Evolutionary conservation across 2,113 vertebrate species (phyloP).

Genomic region (Eurystomus gularis): DNA sequence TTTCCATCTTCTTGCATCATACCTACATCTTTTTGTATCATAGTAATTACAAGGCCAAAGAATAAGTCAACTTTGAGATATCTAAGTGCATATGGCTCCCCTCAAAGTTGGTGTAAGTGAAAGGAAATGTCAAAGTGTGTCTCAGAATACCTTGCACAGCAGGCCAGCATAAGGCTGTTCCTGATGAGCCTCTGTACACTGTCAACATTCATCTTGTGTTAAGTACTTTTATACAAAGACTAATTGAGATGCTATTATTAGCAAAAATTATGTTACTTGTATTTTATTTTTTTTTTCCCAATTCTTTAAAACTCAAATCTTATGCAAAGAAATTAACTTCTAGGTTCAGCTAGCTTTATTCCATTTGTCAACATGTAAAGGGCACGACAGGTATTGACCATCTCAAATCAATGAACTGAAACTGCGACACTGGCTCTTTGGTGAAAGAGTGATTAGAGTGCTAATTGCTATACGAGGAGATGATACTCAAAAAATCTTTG

Average conservation of each 20-base stretch:
- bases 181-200: conserved; percentile 45
- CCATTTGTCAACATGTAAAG: conserved; percentile 33
- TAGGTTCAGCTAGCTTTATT: conserved; percentile 30
- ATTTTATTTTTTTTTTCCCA: conserved; percentile 22
- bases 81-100: background rate
- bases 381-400: background rate
- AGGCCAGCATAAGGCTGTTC: conserved; percentile 21
- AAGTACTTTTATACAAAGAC: conserved; percentile 21
- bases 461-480: background rate
- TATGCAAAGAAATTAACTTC: conserved; percentile 41
- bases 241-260: conserved; percentile 21
- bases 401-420: conserved; percentile 35
- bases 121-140: background rate
- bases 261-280: background rate
- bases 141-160: background rate
- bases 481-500: background rate
- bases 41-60: background rate
- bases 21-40: background rate
- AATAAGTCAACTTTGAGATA: conserved; percentile 46
- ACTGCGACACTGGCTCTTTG: conserved; percentile 48
- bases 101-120: conserved; percentile 7
- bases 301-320: conserved; percentile 16
- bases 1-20: background rate
- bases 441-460: conserved; percentile 27
- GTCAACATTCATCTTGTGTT: conserved; percentile 1